Evolutionary conservation across 2,797 vertebrate species (phyloP), one percentile per base, ranked within the genome.

Genomic region (Enteromius thamalakanensis): DNA sequence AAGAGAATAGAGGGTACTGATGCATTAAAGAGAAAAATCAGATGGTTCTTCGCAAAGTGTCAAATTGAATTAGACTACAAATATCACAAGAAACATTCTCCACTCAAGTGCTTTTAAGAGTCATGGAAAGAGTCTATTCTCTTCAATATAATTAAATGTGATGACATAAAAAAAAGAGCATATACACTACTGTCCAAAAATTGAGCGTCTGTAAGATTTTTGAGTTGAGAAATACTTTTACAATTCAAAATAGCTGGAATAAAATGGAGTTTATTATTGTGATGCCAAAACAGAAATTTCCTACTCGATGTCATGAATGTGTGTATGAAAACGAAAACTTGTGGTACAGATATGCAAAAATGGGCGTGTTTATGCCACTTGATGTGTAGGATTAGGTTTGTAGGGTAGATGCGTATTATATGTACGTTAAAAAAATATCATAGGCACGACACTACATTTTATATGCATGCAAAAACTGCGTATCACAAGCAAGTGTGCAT

Each of bases 31-130:
- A 89, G 65, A 42, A 29, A 53, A 67, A 47, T 92, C 89, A 91
- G 86, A 91, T 87, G 80, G 76, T 87, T 89, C 85, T 84, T 42
- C 62, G 37, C 32, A 82, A 58, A 79, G 85, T 88, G 62, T 71
- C 67, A 79, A 12, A 62, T 74, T 51, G 29, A 76, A 69, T 69
- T 45, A 79, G 65, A 58, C 19, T 6, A 42, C 68, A 76, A 76
- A 82, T 40, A 11, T 23, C 26, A 69, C 23, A 55, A 68, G 29
- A 42, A 62, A 40, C 26, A 21, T 19, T 47, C 10, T 80, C 15
- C n/a, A 34, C 47, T 62, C 40, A 76, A 1, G 15, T 2, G 34
- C 19, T 72, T 72, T 81, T 40, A n/a, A 53, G n/a, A 53, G 37
- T 60, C 10, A 0, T 26, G 51, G 10, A 15, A 45, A n/a, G 26